Evolutionary conservation across 2,888 invertebrate species (phyloP).

Genomic region (Orchesellides sinensis): DNA sequence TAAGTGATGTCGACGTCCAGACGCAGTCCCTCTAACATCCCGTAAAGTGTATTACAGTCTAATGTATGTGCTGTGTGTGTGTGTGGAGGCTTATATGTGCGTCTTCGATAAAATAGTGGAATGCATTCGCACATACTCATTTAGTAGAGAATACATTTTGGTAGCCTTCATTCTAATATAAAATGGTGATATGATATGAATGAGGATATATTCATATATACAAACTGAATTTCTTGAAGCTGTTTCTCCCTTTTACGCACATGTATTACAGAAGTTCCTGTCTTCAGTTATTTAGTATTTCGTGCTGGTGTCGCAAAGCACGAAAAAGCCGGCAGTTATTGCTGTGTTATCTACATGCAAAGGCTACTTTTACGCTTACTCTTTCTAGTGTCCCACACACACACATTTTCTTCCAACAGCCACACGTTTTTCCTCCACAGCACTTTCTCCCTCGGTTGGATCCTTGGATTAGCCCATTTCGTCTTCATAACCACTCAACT

Average conservation of each 20-base stretch:
- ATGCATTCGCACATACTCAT: too few relatives aligned
- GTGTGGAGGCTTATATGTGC: not conserved
- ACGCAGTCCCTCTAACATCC: not conserved
- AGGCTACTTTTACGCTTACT: constrained; percentile 1
- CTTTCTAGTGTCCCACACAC: constrained; percentile 12
- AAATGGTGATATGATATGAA: not conserved
- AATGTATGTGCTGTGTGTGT: not conserved
- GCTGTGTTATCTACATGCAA: constrained; percentile 32
- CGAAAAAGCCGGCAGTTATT: constrained; percentile 41
- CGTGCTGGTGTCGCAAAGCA: constrained; percentile 24
- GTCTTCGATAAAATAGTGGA: not conserved
- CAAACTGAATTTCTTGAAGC: not conserved
- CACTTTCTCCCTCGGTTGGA: constrained; percentile 6
- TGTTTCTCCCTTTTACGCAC: not conserved
- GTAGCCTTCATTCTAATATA: too few relatives aligned
- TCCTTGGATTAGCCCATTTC: constrained; percentile 37
- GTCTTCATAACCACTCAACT: constrained; percentile 18
- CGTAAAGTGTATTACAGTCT: too few relatives aligned
- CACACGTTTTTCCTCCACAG: not conserved
- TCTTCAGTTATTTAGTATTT: constrained; percentile 25
- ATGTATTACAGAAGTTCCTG: not conserved
- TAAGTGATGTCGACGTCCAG: constrained; percentile 27
- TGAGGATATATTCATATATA: too few relatives aligned
- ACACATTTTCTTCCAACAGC: not conserved
- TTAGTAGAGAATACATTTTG: too few relatives aligned